Conservation (phyloP, 2,888 invertebrate genomes). For the Leucania comma region DNA sequence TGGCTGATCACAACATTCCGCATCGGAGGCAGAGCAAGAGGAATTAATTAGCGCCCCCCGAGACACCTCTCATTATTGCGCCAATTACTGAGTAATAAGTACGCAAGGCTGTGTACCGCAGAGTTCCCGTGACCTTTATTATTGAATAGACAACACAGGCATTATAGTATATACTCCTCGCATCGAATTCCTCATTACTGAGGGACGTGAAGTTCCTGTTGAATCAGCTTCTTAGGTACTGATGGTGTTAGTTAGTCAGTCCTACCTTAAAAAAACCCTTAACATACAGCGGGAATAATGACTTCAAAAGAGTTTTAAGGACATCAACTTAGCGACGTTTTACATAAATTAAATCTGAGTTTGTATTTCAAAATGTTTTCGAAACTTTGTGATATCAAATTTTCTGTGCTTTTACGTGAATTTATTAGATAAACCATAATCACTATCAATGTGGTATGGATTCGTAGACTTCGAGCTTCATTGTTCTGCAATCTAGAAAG, state of each 20-base stretch:
- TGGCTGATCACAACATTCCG: constrained; percentile 68
- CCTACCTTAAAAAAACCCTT: not conserved
- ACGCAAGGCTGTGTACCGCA: not conserved
- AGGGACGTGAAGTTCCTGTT: too few species aligned
- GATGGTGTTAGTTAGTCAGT: too few species aligned
- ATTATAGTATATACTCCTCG: not conserved
- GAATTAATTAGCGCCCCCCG: constrained; percentile 73
- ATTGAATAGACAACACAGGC: constrained; percentile 8
- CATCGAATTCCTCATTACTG: too few species aligned
- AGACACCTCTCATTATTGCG: constrained; percentile 69
- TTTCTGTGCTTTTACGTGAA: constrained; percentile 18
- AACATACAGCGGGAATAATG: constrained; percentile 62
- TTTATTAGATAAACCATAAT: constrained; percentile 28
- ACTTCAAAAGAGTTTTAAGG: constrained; percentile 72
- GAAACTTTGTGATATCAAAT: constrained; percentile 58
- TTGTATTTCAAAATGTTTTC: constrained; percentile 64
- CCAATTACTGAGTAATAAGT: constrained; percentile 66
- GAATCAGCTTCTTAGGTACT: too few species aligned
- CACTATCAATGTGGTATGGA: not conserved
- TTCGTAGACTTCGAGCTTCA: too few species aligned
- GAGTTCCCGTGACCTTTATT: constrained; percentile 1
- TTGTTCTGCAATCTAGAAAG: too few species aligned
- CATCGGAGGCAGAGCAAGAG: constrained; percentile 68
- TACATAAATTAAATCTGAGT: constrained; percentile 75
- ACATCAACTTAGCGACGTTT: constrained; percentile 69